Percentiles rank a stretch among this genome's conserved stretches.
phyloP scores from a whole-genome alignment of 2,113 vertebrate genomes.

The Clarias magur region DNA sequence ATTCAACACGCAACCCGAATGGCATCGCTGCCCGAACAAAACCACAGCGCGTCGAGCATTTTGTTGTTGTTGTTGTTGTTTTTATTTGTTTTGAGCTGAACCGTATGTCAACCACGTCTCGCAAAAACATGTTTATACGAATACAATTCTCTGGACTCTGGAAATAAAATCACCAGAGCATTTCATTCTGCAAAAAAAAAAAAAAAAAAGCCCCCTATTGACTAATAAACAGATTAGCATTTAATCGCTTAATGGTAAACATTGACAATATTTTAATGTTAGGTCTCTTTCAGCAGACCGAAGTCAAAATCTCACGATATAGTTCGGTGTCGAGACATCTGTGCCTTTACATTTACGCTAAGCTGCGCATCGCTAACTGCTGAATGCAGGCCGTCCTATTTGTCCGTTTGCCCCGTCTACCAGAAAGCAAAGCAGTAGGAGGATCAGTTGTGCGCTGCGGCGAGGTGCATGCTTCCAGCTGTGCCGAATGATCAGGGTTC shows the following conservation, averaged over 20 bases:
- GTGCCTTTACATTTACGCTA: not conserved
- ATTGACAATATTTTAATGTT: not conserved
- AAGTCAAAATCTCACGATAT: not conserved
- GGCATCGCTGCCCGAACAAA: constrained; percentile 39
- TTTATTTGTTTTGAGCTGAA: constrained; percentile 7
- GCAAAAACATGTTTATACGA: not conserved
- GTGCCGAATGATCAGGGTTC: constrained; percentile 45
- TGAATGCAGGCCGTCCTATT: not conserved
- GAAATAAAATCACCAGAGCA: not conserved
- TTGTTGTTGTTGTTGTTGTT: not conserved
- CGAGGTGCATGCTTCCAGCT: constrained; percentile 48
- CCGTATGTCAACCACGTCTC: not conserved
- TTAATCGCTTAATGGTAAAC: constrained; percentile 1
- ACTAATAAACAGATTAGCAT: not conserved
- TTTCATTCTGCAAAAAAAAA: not conserved
- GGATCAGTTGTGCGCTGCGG: constrained; percentile 60
- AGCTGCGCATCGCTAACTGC: not conserved
- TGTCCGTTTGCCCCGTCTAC: not conserved
- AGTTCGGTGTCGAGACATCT: not conserved
- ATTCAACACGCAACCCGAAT: constrained; percentile 37
- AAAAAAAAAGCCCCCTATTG: not conserved
- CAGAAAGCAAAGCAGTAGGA: constrained; percentile 31
- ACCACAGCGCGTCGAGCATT: constrained; percentile 19
- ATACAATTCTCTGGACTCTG: not conserved
- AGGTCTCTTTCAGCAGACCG: not conserved